Evolutionary conservation across 2,888 invertebrate genomes (phyloP).

Genomic region (Archaeoteleia sp.): DNA sequence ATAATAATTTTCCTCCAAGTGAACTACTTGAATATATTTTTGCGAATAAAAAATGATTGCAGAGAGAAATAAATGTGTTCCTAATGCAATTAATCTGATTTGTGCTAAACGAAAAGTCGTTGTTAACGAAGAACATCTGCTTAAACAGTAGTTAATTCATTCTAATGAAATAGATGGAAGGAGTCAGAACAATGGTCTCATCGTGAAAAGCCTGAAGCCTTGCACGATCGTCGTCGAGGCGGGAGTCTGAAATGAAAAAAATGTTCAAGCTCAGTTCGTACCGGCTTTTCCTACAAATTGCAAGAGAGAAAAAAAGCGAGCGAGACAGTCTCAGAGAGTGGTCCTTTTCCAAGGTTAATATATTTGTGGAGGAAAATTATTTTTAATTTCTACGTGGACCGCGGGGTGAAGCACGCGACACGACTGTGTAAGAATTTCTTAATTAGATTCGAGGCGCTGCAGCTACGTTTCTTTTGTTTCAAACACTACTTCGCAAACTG

Average conservation of each 20-base stretch:
- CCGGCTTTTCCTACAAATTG: conserved; percentile 62
- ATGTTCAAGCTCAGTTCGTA: conserved; percentile 21
- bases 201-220: conserved; percentile 43
- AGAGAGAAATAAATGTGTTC: conserved; percentile 6
- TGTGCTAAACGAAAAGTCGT: conserved; percentile 13
- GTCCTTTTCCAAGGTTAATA: conserved; percentile 63
- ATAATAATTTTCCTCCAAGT: too few species aligned
- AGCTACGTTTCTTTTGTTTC: conserved; percentile 61
- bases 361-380: conserved; percentile 70
- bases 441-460: conserved; percentile 68
- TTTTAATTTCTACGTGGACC: conserved; percentile 66
- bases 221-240: conserved; percentile 31
- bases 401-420: conserved; percentile 58
- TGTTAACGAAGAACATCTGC: conserved; percentile 29
- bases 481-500: conserved; percentile 57
- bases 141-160: conserved; percentile 36
- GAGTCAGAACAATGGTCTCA: conserved; percentile 31
- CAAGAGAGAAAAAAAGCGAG: conserved; percentile 47
- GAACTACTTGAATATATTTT: too few species aligned
- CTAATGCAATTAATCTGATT: conserved; percentile 11
- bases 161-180: conserved; percentile 48
- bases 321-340: conserved; percentile 48
- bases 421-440: conserved; percentile 71
- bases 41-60: background rate
- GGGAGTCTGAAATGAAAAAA: conserved; percentile 43